Base-by-base conservation (phyloP, 2,113 vertebrate species). In the Charina bottae region DNA sequence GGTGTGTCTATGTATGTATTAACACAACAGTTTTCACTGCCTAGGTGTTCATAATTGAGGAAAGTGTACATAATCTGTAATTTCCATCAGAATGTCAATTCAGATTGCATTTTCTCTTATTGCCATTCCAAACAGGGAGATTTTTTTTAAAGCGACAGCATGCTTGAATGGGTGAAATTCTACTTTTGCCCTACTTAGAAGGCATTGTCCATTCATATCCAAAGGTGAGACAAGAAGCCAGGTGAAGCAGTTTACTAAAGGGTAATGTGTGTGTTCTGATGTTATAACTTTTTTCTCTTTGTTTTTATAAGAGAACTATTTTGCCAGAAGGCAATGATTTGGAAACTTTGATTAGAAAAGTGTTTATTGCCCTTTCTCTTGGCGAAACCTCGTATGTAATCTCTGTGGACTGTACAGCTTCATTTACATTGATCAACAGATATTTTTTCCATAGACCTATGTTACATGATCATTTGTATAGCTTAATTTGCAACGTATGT, bases 21-120 rank as follows among this genome's bases (percentile, higher is more conserved):
- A 97, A 98, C 98, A 98, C 98, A 98, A 98, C 98, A 97, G 98
- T 99, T 99, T 97, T 98, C 98, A 99, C 98, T 98, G 98, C 99
- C 99, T 98, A 98, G 98, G 98, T 98, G 98, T 98, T 98, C 97
- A 97, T 98, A 97, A 96, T 97, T 96, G 96, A 96, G 97, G 94
- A 94, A 93, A 97, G 95, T 99, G 98, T 99, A 98, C 98, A 98
- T 99, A 98, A 96, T 97, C 95, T 97, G 90, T 91, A 98, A 97
- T 97, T 98, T 98, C 96, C 94, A 96, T 96, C 97, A 94, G 94
- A 97, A 97, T 97, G 94, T 96, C 95, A 95, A 96, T 98, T 98
- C 94, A 98, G 97, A 97, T 97, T 56, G 93, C 95, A 96, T 97
- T 97, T 96, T 96, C 96, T 96, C 97, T 97, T 97, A 97, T 89